Conservation (phyloP, 2,888 invertebrate species). For the Papilio elwesi region DNA sequence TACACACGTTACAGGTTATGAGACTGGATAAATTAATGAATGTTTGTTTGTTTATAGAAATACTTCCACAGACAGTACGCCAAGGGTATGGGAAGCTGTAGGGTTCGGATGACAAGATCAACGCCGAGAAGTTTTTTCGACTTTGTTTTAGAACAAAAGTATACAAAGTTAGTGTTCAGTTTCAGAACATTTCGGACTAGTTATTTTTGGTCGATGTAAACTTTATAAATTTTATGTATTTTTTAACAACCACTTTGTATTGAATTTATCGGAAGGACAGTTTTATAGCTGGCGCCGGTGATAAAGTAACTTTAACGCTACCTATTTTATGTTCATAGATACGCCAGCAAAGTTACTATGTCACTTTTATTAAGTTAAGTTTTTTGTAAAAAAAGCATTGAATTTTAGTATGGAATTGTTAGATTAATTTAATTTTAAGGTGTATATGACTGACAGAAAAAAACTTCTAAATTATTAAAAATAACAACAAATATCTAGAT, state of each 20-base stretch:
- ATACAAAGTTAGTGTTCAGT: neutral
- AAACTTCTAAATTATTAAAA: too few relatives aligned
- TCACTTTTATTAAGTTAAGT: neutral
- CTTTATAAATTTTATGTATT: slow-evolving; percentile 4
- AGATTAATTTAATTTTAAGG: too few relatives aligned
- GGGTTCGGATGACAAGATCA: too few relatives aligned
- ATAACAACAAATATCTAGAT: too few relatives aligned
- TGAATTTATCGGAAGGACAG: slow-evolving; percentile 23
- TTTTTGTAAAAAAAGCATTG: neutral
- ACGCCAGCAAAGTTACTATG: neutral
- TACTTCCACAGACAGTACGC: too few relatives aligned
- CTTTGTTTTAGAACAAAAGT: neutral
- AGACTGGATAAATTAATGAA: too few relatives aligned
- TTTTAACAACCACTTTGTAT: slow-evolving; percentile 20
- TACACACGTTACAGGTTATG: too few relatives aligned
- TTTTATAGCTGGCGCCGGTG: slow-evolving; percentile 28
- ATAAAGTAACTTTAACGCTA: slow-evolving; percentile 17
- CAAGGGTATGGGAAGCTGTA: too few relatives aligned
- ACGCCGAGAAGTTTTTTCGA: neutral
- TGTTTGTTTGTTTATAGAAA: too few relatives aligned
- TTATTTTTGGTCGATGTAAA: neutral
- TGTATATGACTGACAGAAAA: too few relatives aligned
- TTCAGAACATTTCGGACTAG: neutral
- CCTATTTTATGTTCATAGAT: slow-evolving; percentile 15
- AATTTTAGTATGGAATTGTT: neutral